Conservation (phyloP, 2,797 vertebrate species). For the Nannoperca obscura region DNA sequence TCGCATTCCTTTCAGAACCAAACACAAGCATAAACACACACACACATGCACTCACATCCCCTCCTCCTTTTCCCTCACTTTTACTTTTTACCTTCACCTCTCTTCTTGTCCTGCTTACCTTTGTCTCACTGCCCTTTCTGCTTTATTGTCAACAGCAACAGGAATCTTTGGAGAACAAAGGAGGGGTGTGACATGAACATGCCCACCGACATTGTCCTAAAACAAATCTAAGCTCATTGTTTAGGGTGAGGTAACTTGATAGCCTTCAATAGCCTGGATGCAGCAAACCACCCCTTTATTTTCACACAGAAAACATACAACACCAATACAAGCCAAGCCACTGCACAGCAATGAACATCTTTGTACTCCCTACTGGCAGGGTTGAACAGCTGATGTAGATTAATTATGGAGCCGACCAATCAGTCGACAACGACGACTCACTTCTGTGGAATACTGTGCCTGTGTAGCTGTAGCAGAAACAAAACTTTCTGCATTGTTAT, state of each 20-base stretch:
- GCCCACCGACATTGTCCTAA: neutral
- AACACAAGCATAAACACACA: neutral
- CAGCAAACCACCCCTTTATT: neutral
- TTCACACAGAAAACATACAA: too few species aligned
- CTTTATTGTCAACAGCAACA: neutral
- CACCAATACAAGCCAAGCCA: too few species aligned
- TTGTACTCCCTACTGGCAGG: too few species aligned
- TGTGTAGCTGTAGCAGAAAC: too few species aligned
- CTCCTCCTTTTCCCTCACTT: neutral
- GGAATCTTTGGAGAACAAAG: neutral
- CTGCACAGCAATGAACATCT: too few species aligned
- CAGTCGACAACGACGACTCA: too few species aligned
- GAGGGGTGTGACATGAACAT: neutral
- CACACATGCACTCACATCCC: neutral
- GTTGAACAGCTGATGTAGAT: too few species aligned
- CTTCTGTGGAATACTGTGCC: too few species aligned
- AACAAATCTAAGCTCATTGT: neutral
- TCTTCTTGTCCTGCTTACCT: neutral
- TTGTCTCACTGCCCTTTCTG: neutral
- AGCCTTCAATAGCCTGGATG: neutral
- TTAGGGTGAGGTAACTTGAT: neutral
- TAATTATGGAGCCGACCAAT: too few species aligned
- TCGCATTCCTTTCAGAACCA: constrained; percentile 30
- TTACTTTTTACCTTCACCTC: neutral
- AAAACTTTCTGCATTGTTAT: too few species aligned